Percentiles rank a stretch among this genome's conserved stretches.
Conservation (phyloP, 2,797 vertebrate genomes). For the Acropternis orthonyx region DNA sequence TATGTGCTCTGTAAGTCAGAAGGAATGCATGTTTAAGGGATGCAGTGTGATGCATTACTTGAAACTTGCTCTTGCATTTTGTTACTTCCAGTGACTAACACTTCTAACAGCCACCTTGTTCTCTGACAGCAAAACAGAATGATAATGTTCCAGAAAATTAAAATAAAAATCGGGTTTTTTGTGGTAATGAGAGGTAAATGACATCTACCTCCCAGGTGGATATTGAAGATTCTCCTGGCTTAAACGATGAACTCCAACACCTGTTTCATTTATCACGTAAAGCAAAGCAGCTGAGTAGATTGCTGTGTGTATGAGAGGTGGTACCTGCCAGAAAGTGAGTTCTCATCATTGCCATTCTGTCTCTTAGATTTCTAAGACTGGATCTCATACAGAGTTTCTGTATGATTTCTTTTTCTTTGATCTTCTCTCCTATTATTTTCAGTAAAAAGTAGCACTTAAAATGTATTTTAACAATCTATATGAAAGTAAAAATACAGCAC, state of each 20-base stretch:
- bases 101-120: not conserved
- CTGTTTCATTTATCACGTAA: not conserved
- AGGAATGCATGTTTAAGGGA: not conserved
- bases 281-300: not conserved
- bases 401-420: not conserved
- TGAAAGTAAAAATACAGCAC: not conserved
- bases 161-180: not conserved
- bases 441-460: not conserved
- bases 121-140: not conserved
- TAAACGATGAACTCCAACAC: not conserved
- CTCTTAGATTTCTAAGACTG: not conserved
- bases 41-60: not conserved
- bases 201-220: not conserved
- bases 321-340: not conserved
- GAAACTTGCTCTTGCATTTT: not conserved
- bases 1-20: not conserved
- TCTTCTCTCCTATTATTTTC: not conserved
- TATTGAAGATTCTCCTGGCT: not conserved
- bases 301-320: not conserved
- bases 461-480: not conserved
- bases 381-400: not conserved
- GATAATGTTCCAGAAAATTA: not conserved
- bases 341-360: not conserved
- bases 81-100: not conserved
- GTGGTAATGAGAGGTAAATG: not conserved